Base-by-base conservation (phyloP, 2,888 invertebrate genomes). In the Agonum fuliginosum region DNA sequence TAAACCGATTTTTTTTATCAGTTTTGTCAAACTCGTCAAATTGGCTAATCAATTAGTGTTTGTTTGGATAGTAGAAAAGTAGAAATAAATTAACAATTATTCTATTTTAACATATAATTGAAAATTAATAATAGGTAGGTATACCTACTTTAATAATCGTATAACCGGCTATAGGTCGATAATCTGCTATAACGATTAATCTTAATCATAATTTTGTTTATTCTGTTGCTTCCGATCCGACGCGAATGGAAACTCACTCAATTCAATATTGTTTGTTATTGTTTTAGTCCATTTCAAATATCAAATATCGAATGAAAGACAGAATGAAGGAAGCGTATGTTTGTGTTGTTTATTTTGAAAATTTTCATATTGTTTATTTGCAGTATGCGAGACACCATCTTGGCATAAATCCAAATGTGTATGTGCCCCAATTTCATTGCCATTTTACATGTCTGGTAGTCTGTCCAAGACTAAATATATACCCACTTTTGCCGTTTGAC, bases 361-460 rank as follows among this genome's bases (percentile, higher is more conserved):
- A 62, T 62, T 62, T 62, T 30, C 58, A 30, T 62, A 62, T 62
- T 62, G 58, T 70, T 70, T 70, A 70, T 70, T 70, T 70, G 46
- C 14, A 46, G 14, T 24, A 46, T 17, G 8, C 24, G 41, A 70
- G 70, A 46, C 48, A 70, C 8, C 22, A 12, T 48, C 10, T 48
- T 70, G 70, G 70, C 48, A 17, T 12, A 3, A n/a, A n/a, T 22
- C 70, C 70, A 70, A 17, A 70, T 30, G 48, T 27, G n/a, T 30
- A 48, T 70, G 27, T 70, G 70, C 27, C 43, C 70, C 27, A 70
- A 70, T 70, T 70, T 48, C 70, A 70, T 70, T 43, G 27, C 48
- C 48, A 6, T 48, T 70, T 70, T 70, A 20, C 70, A 70, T 70
- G 70, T 70, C 54, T 54, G 20, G n/a, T n/a, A 20, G 6, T n/a